phyloP scores from a whole-genome alignment of 1,140 invertebrate genomes.

The Planococcus citri region DNA sequence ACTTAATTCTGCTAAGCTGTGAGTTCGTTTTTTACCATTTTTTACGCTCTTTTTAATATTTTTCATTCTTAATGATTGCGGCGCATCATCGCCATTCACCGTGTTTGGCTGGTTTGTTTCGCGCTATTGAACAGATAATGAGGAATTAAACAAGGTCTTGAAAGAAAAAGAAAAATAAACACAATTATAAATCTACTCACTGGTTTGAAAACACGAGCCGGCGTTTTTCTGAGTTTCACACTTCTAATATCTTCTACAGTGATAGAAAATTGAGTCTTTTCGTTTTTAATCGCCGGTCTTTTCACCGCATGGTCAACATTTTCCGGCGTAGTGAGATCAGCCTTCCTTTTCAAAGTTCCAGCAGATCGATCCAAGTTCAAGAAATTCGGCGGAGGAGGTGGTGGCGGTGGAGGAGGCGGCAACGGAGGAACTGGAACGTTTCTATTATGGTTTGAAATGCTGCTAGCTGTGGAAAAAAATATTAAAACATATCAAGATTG shows the following conservation, averaged over 20 bases:
- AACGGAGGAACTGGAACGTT: neutral
- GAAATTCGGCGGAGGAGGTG: neutral
- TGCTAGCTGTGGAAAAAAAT: no score
- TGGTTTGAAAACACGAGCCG: neutral
- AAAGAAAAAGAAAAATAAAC: no score
- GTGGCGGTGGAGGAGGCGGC: neutral
- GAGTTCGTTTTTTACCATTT: neutral
- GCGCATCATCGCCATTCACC: neutral
- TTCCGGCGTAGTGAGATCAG: neutral
- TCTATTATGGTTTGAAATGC: no score
- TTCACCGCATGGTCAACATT: neutral
- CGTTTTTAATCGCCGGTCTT: neutral
- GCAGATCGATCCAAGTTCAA: neutral
- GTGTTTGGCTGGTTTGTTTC: neutral
- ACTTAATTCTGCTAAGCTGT: neutral
- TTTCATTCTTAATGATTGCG: neutral
- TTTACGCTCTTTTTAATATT: neutral
- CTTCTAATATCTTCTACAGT: conserved; percentile 10
- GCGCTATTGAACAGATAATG: neutral
- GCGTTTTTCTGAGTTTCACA: conserved; percentile 4
- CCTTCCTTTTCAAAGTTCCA: neutral
- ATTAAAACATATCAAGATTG: neutral
- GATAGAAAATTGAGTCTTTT: conserved; percentile 4
- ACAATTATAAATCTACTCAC: neutral
- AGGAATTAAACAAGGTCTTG: no score